Conservation (phyloP, 2,888 invertebrate species). For the Nomada fabriciana region DNA sequence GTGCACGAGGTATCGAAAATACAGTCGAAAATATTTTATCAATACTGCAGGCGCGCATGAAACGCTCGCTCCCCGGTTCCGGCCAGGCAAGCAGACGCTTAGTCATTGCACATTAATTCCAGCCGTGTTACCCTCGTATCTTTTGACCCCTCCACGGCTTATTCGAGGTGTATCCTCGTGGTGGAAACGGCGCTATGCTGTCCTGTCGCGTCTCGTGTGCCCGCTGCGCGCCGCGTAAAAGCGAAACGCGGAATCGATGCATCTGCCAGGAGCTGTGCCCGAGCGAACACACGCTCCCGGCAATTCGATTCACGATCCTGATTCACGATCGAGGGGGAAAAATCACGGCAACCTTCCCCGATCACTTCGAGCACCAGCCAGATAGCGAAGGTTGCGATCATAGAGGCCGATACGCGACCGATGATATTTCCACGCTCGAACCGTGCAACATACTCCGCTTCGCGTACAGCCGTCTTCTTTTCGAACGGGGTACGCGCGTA, state of each 20-base stretch:
- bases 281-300: conserved; percentile 27
- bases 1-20: conserved; percentile 29
- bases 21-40: conserved; percentile 54
- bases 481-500: too few species aligned
- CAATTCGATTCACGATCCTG: conserved; percentile 59
- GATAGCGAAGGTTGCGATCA: conserved; percentile 20
- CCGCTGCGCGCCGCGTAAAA: conserved; percentile 35
- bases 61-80: conserved; percentile 50
- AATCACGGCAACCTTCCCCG: conserved; percentile 34
- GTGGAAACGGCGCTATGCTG: conserved; percentile 41
- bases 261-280: conserved; percentile 31
- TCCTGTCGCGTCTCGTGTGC: conserved; percentile 24
- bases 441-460: not conserved
- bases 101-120: conserved; percentile 74
- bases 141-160: conserved; percentile 50
- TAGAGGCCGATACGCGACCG: conserved; percentile 4
- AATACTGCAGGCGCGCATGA: conserved; percentile 48
- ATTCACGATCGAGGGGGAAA: conserved; percentile 36
- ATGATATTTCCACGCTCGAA: conserved; percentile 6
- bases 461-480: not conserved
- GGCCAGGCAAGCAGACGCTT: conserved; percentile 60
- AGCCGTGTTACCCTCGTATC: conserved; percentile 63
- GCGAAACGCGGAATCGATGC: conserved; percentile 66
- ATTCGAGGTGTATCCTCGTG: conserved; percentile 61
- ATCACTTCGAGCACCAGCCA: conserved; percentile 25